A percentile compares a stretch with the other conserved stretches of the same genome.
Evolutionary conservation across 2,797 vertebrate species (phyloP).

Genomic region (Anabas testudineus): DNA sequence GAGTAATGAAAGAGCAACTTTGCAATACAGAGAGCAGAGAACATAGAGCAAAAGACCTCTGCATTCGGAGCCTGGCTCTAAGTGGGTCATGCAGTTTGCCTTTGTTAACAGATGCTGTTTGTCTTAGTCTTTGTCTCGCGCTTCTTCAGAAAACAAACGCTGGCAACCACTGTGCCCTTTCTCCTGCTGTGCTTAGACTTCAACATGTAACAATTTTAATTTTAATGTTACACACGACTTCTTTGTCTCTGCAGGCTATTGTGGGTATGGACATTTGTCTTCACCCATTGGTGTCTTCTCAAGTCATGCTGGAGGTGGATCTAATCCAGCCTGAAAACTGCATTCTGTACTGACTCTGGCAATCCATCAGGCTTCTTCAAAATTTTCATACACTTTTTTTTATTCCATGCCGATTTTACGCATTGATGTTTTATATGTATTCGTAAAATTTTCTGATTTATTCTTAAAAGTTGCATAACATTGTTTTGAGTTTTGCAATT

Average conservation of each 20-base stretch:
- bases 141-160: constrained; percentile 53
- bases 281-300: constrained; percentile 41
- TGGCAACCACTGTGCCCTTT: constrained; percentile 28
- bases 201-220: constrained; percentile 49
- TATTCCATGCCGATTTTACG: constrained; percentile 12
- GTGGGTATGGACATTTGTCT: constrained; percentile 24
- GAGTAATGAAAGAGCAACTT: constrained; percentile 65
- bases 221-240: constrained; percentile 19
- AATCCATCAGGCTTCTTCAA: background rate
- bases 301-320: constrained; percentile 36
- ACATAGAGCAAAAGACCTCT: constrained; percentile 44
- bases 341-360: constrained; percentile 8
- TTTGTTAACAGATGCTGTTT: constrained; percentile 78
- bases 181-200: constrained; percentile 37
- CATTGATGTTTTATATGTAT: background rate
- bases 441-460: too few relatives aligned
- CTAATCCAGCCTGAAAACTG: constrained; percentile 24
- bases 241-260: constrained; percentile 32
- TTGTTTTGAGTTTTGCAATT: too few relatives aligned
- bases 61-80: constrained; percentile 39
- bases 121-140: constrained; percentile 49
- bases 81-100: constrained; percentile 75
- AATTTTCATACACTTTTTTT: constrained; percentile 14
- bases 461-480: too few relatives aligned
- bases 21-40: constrained; percentile 60